Evolutionary conservation across 2,888 invertebrate genomes (phyloP).

Genomic region (Lissonota sp.): DNA sequence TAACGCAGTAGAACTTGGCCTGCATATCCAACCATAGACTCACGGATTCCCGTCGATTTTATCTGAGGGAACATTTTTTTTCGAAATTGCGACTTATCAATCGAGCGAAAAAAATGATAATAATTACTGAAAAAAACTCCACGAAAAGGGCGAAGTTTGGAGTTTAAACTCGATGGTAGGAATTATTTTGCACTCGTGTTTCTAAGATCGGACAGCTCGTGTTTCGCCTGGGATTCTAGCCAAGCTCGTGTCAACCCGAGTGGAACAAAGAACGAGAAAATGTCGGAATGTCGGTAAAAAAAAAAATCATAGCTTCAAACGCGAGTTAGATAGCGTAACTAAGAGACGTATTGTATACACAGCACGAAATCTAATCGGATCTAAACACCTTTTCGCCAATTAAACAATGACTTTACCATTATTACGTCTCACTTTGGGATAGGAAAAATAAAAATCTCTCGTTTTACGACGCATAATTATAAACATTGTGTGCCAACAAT

Average conservation of each 20-base stretch:
- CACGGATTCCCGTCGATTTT: too few species aligned
- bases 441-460: neutral
- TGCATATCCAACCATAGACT: too few species aligned
- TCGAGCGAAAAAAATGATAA: too few species aligned
- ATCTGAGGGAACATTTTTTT: too few species aligned
- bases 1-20: constrained; percentile 3
- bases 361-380: constrained; percentile 35
- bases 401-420: constrained; percentile 15
- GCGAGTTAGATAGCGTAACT: constrained; percentile 36
- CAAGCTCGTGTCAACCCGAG: constrained; percentile 32
- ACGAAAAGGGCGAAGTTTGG: constrained; percentile 19
- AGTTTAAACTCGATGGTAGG: constrained; percentile 20
- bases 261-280: constrained; percentile 53
- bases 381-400: constrained; percentile 45
- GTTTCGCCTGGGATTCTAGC: constrained; percentile 12
- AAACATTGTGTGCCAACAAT: neutral
- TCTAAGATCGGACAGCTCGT: neutral
- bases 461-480: neutral
- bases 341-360: constrained; percentile 18
- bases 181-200: neutral
- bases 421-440: neutral
- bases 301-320: neutral
- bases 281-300: neutral
- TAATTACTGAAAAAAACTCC: too few species aligned
- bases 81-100: too few species aligned